Evolutionary conservation across 2,888 invertebrate species (phyloP).

Genomic region (Agrochola lota): DNA sequence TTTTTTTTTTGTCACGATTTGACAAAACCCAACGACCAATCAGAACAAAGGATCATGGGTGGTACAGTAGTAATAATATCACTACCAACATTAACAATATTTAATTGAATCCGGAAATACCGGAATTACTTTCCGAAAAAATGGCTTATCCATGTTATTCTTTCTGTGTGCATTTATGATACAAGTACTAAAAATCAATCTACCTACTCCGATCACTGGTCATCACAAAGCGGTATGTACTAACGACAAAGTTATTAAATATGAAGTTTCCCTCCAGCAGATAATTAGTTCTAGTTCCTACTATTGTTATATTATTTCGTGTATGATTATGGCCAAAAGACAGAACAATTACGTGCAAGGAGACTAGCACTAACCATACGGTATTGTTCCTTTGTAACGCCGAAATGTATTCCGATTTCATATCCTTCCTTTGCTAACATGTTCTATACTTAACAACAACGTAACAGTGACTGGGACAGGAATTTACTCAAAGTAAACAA

Average conservation of each 20-base stretch:
- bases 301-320: neutral
- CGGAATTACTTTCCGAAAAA: no score
- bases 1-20: no score
- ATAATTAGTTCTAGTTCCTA: neutral
- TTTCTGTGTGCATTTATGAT: no score
- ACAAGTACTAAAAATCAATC: no score
- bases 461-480: conserved; percentile 47
- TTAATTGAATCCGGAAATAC: no score
- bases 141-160: no score
- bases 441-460: conserved; percentile 24
- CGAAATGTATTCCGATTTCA: conserved; percentile 31
- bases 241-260: neutral
- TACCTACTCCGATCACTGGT: no score
- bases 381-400: conserved; percentile 50
- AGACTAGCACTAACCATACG: conserved; percentile 12
- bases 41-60: no score
- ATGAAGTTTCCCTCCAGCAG: neutral
- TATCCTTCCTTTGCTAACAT: conserved; percentile 44
- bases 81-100: no score
- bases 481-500: conserved; percentile 58
- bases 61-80: no score
- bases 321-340: neutral
- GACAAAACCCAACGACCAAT: no score
- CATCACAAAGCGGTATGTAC: no score
- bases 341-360: conserved; percentile 3